A percentile compares a stretch with the other conserved stretches of the same genome.
Conservation (phyloP, 2,797 vertebrate species). For the Sebastes oblongus region DNA sequence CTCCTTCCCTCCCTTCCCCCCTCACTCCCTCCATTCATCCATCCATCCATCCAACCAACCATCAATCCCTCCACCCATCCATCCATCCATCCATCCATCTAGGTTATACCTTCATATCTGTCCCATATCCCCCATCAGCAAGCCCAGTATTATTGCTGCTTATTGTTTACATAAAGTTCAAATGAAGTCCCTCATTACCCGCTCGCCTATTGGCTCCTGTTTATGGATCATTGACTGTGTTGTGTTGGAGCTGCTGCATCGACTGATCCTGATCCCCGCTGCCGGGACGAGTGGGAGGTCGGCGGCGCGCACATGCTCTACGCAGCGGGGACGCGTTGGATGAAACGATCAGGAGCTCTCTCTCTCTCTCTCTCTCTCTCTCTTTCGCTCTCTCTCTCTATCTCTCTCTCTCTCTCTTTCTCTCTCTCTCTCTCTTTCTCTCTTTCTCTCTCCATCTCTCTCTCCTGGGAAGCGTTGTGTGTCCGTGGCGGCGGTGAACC, state of each 20-base stretch:
- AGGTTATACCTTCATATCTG: slow-evolving; percentile 5
- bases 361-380: slow-evolving; percentile 15
- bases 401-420: slow-evolving; percentile 10
- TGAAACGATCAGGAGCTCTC: slow-evolving; percentile 77
- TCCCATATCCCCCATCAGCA: neutral
- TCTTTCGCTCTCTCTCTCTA: slow-evolving; percentile 53
- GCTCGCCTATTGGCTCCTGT: slow-evolving; percentile 62
- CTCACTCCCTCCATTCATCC: neutral
- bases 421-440: neutral
- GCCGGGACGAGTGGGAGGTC: slow-evolving; percentile 63
- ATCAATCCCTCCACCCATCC: neutral
- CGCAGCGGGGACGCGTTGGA: slow-evolving; percentile 72
- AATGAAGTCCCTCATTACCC: slow-evolving; percentile 72
- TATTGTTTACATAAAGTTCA: slow-evolving; percentile 70
- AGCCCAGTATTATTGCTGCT: slow-evolving; percentile 15
- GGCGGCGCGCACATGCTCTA: slow-evolving; percentile 50
- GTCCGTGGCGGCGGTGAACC: slow-evolving; percentile 76
- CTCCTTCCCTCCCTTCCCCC: neutral
- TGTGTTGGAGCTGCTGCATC: slow-evolving; percentile 66
- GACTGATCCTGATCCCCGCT: slow-evolving; percentile 61
- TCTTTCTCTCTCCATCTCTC: slow-evolving; percentile 22
- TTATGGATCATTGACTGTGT: slow-evolving; percentile 71
- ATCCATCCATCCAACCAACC: slow-evolving; percentile 15
- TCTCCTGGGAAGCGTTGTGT: slow-evolving; percentile 74
- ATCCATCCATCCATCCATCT: slow-evolving; percentile 6